Evolutionary conservation across 2,113 vertebrate genomes (phyloP).

Genomic region (Pleuronectes platessa): DNA sequence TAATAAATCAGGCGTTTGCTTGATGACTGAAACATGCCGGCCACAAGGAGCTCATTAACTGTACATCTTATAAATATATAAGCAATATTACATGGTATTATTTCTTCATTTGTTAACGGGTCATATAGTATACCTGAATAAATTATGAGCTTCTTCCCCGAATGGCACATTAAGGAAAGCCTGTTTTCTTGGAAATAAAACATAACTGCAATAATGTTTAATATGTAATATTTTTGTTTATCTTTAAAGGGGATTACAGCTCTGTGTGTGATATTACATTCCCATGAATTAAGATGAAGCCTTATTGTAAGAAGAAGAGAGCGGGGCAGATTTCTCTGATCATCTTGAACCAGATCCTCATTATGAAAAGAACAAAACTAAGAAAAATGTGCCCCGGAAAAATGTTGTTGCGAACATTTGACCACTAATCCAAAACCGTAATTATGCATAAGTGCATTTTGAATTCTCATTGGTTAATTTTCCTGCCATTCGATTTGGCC

Average conservation of each 20-base stretch:
- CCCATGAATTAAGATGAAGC: background rate
- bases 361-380: background rate
- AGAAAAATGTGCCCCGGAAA: background rate
- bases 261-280: background rate
- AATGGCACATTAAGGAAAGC: background rate
- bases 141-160: background rate
- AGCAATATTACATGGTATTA: background rate
- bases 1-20: background rate
- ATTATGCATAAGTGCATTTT: conserved; percentile 1
- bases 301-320: background rate
- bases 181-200: background rate
- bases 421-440: background rate
- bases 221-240: background rate
- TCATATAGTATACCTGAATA: background rate
- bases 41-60: background rate
- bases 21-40: background rate
- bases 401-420: conserved; percentile 10
- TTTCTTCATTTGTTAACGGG: no score
- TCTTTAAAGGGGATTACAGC: background rate
- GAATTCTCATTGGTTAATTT: conserved; percentile 29
- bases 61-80: background rate
- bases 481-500: conserved; percentile 32
- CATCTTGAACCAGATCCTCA: background rate
- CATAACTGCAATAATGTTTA: background rate
- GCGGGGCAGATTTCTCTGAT: background rate